These are phyloP conservation scores for Linepithema humile DNA, from an alignment of 1,140 invertebrate species.

Conservation along the genomic window DNA sequence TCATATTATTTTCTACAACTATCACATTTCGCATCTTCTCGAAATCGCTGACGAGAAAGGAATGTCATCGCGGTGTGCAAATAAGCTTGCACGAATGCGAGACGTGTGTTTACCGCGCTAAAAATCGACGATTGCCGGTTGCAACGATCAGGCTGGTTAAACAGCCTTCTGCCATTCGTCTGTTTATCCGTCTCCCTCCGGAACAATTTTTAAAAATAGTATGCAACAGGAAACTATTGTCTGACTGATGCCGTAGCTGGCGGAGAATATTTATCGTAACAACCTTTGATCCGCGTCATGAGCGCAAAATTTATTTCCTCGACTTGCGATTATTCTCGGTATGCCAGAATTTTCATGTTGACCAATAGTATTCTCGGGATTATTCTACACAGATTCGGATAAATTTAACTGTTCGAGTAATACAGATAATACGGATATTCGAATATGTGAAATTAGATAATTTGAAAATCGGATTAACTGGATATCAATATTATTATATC, in stretches of 20 bases:
- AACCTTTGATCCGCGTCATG: slow-evolving; percentile 60
- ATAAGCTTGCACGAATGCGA: not conserved
- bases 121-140: not conserved
- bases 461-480: not conserved
- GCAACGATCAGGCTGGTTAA: not conserved
- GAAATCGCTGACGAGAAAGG: slow-evolving; percentile 10
- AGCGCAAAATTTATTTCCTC: slow-evolving; percentile 63
- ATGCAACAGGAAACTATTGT: slow-evolving; percentile 64
- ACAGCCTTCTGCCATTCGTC: not conserved
- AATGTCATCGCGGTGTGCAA: not conserved
- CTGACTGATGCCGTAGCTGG: slow-evolving; percentile 19
- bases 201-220: slow-evolving; percentile 48
- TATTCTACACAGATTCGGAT: not conserved
- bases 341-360: not conserved
- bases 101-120: not conserved
- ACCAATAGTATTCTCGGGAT: not conserved
- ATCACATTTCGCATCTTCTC: slow-evolving; percentile 17
- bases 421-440: not conserved
- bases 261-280: slow-evolving; percentile 64
- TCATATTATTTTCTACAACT: not conserved
- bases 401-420: not conserved
- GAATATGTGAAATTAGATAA: not conserved
- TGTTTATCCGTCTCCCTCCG: not conserved
- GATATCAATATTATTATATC: too few species aligned
- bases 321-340: slow-evolving; percentile 13